These are phyloP conservation scores for Natrix natrix DNA, from an alignment of 2,797 vertebrate species.

Conservation along the genomic window DNA sequence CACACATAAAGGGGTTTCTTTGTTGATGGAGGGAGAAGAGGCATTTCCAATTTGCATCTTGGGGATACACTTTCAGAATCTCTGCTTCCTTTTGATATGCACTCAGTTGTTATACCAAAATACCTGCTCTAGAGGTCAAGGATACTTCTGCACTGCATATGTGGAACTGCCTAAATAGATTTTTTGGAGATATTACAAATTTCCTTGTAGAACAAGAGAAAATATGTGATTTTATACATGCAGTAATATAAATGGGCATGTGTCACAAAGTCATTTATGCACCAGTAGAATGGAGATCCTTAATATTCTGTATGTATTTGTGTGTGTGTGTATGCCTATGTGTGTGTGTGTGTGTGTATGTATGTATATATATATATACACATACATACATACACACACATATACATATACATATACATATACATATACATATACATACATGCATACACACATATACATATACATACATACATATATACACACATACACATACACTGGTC, in stretches of 20 bases:
- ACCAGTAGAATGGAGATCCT: neutral
- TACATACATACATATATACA: too few relatives aligned
- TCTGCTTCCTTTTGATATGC: slow-evolving; percentile 45
- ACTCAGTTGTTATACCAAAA: slow-evolving; percentile 51
- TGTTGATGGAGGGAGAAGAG: slow-evolving; percentile 51
- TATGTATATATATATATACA: too few relatives aligned
- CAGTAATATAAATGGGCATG: neutral
- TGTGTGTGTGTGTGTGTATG: too few relatives aligned
- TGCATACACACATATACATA: too few relatives aligned
- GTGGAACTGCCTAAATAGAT: slow-evolving; percentile 25
- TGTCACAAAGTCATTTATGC: too few relatives aligned
- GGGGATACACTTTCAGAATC: slow-evolving; percentile 55
- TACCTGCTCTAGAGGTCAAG: slow-evolving; percentile 54
- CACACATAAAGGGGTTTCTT: slow-evolving; percentile 63
- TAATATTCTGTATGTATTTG: neutral
- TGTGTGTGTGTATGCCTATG: too few relatives aligned
- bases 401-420: too few relatives aligned
- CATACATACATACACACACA: too few relatives aligned
- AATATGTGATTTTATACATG: neutral
- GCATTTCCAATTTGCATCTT: slow-evolving; percentile 70
- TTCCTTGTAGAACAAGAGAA: neutral
- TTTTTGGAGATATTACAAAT: slow-evolving; percentile 7
- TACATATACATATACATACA: too few relatives aligned
- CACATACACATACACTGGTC: too few relatives aligned
- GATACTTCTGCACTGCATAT: neutral